Evolutionary conservation across 2,113 vertebrate genomes (phyloP).

Genomic region (Rhinoderma darwinii): DNA sequence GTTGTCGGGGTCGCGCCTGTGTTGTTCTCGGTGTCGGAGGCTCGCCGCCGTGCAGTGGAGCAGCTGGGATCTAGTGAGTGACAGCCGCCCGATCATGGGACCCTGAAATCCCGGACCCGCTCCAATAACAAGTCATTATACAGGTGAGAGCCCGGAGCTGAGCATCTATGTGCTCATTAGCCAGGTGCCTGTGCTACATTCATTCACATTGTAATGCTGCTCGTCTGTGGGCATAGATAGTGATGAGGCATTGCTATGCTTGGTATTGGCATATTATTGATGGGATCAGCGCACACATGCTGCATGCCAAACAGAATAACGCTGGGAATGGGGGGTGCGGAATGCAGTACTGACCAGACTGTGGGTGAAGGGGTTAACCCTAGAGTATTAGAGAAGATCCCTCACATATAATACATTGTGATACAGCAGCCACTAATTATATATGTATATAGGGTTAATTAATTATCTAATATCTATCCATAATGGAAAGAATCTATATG

Average conservation of each 20-base stretch:
- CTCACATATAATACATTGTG: too few relatives aligned
- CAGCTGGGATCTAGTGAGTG: background rate
- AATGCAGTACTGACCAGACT: background rate
- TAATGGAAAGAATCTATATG: too few relatives aligned
- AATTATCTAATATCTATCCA: too few relatives aligned
- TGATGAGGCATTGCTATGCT: background rate
- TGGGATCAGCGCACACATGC: background rate
- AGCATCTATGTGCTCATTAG: background rate
- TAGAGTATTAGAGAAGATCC: too few relatives aligned
- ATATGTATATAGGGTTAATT: too few relatives aligned
- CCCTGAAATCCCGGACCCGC: background rate
- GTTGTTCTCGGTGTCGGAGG: slow-evolving; percentile 22
- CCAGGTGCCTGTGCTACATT: background rate
- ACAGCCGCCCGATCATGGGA: slow-evolving; percentile 31
- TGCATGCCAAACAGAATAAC: slow-evolving; percentile 1
- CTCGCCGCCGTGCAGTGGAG: slow-evolving; percentile 15
- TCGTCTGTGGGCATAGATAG: too few relatives aligned
- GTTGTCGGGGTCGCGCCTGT: slow-evolving; percentile 41
- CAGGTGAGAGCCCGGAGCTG: slow-evolving; percentile 20
- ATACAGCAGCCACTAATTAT: too few relatives aligned
- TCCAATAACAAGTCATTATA: background rate
- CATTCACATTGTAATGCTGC: background rate
- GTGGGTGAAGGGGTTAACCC: background rate
- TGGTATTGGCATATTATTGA: background rate
- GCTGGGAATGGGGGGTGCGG: background rate